Conservation (phyloP, 2,113 vertebrate species). For the Gallinago undulata region DNA sequence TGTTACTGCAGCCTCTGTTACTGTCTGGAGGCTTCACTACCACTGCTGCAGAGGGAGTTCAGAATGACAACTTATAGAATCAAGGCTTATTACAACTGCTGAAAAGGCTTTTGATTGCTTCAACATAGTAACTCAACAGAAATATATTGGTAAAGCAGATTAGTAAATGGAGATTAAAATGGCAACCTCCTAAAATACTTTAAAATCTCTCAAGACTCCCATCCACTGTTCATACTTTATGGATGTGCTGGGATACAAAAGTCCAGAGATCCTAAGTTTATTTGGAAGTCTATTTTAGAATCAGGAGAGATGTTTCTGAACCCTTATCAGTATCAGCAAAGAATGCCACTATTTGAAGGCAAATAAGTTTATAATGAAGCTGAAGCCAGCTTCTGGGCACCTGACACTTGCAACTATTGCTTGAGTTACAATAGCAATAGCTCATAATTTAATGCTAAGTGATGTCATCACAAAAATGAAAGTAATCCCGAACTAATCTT, state of each 20-base stretch:
- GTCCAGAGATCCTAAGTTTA: not conserved
- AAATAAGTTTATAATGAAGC: not conserved
- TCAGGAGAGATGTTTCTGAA: not conserved
- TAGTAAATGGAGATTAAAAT: not conserved
- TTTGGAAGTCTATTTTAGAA: not conserved
- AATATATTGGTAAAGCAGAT: not conserved
- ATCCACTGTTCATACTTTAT: not conserved
- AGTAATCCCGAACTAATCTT: not conserved
- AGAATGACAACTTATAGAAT: not conserved
- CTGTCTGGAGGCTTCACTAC: not conserved
- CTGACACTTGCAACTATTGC: not conserved
- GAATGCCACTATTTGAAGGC: not conserved
- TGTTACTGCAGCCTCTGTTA: not conserved
- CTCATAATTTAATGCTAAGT: not conserved
- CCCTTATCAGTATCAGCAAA: not conserved
- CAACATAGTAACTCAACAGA: not conserved
- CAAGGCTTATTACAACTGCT: not conserved
- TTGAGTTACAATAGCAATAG: not conserved
- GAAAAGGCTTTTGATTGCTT: not conserved
- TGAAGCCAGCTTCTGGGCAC: not conserved
- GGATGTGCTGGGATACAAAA: not conserved
- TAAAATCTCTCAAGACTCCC: not conserved
- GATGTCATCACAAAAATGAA: slow-evolving; percentile 19
- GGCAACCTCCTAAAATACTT: not conserved
- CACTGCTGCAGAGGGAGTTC: not conserved